Evolutionary conservation across 37 sponge, comb jelly and placozoan genomes (phyloP), one percentile per base, ranked within the genome.

Genomic region (Hormiphora californensis): DNA sequence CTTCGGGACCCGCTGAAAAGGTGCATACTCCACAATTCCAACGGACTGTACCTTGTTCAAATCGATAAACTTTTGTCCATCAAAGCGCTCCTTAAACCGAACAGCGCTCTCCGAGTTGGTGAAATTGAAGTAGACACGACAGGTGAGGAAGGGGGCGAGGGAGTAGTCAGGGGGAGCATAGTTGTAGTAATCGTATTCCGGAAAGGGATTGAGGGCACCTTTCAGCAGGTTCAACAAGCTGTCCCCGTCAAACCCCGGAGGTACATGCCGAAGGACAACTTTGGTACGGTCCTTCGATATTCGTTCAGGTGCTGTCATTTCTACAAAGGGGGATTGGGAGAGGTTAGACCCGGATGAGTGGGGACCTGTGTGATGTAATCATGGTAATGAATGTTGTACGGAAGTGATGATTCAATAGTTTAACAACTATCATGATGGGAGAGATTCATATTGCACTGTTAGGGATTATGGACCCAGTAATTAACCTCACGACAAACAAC

Each of bases 11-110:
- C 68, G 31, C 30, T 67, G 68, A 67, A 67, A 67, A 34, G 68
- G 68, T 4, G 68, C 68, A 67, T 67, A 67, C 19, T 67, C 68
- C 4, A 67, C 68, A 35, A 67, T 67, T 19, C 68, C 68, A 32
- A 34, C 68, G 9, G 68, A 67, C 35, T 35, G 38, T 36, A 67
- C 36, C 19, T 67, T 67, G 68, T 67, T 67, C 4, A 36, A 67
- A 39, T 67, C 68, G 19, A 35, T 34, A 28, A 67, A 67, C 30
- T 67, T 67, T 67, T 67, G 68, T 4, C 68, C 68, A 67, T 67
- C 68, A 67, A 67, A 67, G 8, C 39, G 31, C 15, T 67, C 68
- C 39, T 67, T 67, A 39, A 67, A 67, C 9, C 12, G 19, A 32
- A 67, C 15, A 67, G 39, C 39, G 34, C 68, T 67, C 19, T 67